Conservation (phyloP, 2,797 vertebrate species). For the Coluber constrictor region DNA sequence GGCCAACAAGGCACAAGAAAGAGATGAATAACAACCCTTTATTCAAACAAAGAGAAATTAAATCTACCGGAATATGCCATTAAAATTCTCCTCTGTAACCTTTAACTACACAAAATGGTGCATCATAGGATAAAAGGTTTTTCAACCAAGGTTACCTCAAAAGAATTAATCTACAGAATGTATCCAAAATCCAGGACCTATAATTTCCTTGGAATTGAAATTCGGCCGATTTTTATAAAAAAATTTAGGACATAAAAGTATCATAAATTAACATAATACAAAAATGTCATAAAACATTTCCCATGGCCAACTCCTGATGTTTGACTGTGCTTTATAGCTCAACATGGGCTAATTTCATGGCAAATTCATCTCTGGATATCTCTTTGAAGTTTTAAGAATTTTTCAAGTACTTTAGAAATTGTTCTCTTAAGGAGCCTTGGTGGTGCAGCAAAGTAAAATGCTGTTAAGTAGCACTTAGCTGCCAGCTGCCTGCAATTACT, state of each 20-base stretch:
- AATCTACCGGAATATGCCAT: neutral
- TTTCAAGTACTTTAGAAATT: neutral
- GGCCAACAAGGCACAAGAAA: neutral
- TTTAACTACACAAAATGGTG: neutral
- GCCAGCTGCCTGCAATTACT: too few relatives aligned
- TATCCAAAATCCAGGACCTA: neutral
- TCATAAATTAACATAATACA: neutral
- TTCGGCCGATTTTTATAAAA: neutral
- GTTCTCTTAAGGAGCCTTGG: too few relatives aligned
- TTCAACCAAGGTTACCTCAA: neutral
- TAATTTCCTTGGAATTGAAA: neutral
- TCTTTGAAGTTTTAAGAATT: neutral
- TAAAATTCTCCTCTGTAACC: neutral
- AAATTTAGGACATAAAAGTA: neutral
- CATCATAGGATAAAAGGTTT: neutral
- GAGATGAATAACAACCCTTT: neutral
- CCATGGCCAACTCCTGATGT: neutral
- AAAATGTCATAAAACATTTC: neutral
- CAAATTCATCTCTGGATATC: neutral
- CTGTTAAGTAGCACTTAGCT: too few relatives aligned
- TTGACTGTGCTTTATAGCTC: neutral
- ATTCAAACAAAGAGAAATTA: neutral
- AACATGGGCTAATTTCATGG: neutral
- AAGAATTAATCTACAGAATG: neutral
- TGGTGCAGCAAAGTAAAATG: too few relatives aligned